phyloP scores from a whole-genome alignment of 2,888 invertebrate genomes.

The Oscheius onirici region DNA sequence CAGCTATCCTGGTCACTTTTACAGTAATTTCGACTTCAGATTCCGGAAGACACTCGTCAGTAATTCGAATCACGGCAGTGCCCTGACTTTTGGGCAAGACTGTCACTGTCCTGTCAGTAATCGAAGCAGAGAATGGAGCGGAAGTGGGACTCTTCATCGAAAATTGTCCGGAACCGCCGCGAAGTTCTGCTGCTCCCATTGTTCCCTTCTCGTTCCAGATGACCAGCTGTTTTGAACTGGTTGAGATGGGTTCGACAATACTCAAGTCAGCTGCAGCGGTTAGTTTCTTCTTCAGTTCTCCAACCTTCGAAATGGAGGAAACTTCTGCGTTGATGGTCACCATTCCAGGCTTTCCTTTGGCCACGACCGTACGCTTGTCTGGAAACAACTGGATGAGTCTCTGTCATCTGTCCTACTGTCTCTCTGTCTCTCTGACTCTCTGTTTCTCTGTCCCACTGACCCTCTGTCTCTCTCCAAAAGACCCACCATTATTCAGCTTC shows the following conservation, averaged over 20 bases:
- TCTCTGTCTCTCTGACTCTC: no score
- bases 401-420: no score
- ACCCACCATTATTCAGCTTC: neutral
- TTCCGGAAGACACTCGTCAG: slow-evolving; percentile 56
- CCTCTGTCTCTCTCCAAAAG: neutral
- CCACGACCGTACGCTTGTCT: neutral
- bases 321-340: slow-evolving; percentile 34
- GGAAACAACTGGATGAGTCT: neutral
- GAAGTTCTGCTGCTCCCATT: slow-evolving; percentile 38
- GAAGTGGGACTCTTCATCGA: slow-evolving; percentile 21
- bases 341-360: slow-evolving; percentile 34
- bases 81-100: slow-evolving; percentile 53
- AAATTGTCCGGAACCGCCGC: slow-evolving; percentile 67
- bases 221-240: slow-evolving; percentile 33
- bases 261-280: slow-evolving; percentile 41
- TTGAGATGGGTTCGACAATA: slow-evolving; percentile 39
- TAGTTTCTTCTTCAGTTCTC: slow-evolving; percentile 10
- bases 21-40: slow-evolving; percentile 48
- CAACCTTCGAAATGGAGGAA: slow-evolving; percentile 5
- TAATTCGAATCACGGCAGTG: slow-evolving; percentile 42
- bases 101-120: slow-evolving; percentile 16
- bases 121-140: slow-evolving; percentile 8
- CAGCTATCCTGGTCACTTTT: slow-evolving; percentile 57
- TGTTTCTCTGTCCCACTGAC: no score
- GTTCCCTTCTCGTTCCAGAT: slow-evolving; percentile 61